Percentiles rank a stretch among this genome's conserved stretches.
Evolutionary conservation across 2,797 vertebrate genomes (phyloP).

Genomic region (Artibeus jamaicensis): DNA sequence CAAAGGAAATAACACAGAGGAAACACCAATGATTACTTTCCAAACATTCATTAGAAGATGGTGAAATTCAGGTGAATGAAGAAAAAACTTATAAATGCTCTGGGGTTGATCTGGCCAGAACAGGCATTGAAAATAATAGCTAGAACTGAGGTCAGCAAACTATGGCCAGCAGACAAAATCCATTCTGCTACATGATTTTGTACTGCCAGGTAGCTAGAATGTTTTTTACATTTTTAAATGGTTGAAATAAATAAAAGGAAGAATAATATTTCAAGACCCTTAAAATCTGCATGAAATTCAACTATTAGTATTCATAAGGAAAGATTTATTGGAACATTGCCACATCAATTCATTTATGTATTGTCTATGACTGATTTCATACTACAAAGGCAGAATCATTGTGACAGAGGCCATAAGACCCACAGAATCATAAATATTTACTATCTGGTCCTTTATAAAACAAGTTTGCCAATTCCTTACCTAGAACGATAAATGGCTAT

Average conservation of each 20-base stretch:
- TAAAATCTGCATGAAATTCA: conserved; percentile 26
- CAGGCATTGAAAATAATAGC: not conserved
- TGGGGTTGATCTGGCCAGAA: not conserved
- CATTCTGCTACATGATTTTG: not conserved
- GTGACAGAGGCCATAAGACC: not conserved
- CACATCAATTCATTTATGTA: not conserved
- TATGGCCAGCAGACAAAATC: not conserved
- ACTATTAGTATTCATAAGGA: not conserved
- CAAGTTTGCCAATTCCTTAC: not conserved
- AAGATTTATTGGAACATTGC: not conserved
- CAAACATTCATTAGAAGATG: not conserved
- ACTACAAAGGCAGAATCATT: not conserved
- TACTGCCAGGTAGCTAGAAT: not conserved
- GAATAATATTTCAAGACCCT: not conserved
- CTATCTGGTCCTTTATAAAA: not conserved
- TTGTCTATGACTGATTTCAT: not conserved
- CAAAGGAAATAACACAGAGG: conserved; percentile 23
- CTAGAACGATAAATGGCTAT: not conserved
- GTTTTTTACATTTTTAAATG: not conserved
- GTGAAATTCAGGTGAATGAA: conserved; percentile 16
- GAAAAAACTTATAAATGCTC: not conserved
- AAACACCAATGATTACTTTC: not conserved
- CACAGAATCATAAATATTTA: conserved; percentile 16
- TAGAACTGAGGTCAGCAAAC: not conserved
- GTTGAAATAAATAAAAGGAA: conserved; percentile 24